Evolutionary conservation across 2,888 invertebrate genomes (phyloP).

Genomic region (Zhuqinia jingwanae): DNA sequence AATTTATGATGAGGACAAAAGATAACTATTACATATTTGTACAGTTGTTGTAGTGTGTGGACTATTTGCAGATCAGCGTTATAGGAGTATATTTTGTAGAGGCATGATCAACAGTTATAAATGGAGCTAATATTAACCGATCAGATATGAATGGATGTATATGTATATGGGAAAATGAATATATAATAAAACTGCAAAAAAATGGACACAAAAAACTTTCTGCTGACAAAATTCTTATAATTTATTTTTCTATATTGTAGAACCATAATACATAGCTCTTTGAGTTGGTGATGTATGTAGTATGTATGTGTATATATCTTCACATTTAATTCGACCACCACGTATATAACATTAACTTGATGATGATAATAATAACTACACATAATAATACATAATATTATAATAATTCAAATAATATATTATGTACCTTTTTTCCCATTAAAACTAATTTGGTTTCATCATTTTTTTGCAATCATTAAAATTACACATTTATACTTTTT

Average conservation of each 20-base stretch:
- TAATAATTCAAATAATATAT: neutral
- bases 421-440: neutral
- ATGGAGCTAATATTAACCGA: too few relatives aligned
- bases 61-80: neutral
- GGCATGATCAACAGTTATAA: neutral
- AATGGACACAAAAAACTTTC: slow-evolving; percentile 31
- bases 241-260: slow-evolving; percentile 59
- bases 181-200: slow-evolving; percentile 7
- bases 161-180: neutral
- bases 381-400: slow-evolving; percentile 14
- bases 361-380: slow-evolving; percentile 4
- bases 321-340: slow-evolving; percentile 18
- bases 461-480: too few relatives aligned
- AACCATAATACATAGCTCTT: slow-evolving; percentile 62
- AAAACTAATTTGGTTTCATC: too few relatives aligned
- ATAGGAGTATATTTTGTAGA: neutral
- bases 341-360: slow-evolving; percentile 22
- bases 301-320: slow-evolving; percentile 8
- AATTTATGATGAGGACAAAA: neutral
- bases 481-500: neutral
- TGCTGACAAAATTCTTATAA: slow-evolving; percentile 67
- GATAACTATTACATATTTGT: slow-evolving; percentile 28
- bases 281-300: slow-evolving; percentile 54
- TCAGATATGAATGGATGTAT: too few relatives aligned
- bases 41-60: too few relatives aligned